Evolutionary conservation across 1,140 invertebrate species (phyloP).

Genomic region (Drosophila bocqueti): DNA sequence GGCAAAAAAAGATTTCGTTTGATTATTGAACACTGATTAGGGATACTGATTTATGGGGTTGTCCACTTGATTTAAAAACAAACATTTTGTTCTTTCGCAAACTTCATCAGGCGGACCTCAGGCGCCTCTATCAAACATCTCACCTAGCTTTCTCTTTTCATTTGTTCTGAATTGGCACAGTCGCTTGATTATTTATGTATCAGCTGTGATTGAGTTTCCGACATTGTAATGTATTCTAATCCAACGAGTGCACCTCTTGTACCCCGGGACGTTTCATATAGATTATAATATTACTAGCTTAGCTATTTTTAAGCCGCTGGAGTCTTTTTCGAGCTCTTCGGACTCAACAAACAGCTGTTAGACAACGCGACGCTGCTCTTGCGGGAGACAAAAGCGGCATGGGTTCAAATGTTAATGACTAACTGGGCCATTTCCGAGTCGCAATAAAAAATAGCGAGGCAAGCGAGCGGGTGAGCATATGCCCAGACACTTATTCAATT

Average conservation of each 20-base stretch:
- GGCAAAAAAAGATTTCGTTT: too few species aligned
- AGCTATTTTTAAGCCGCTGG: constrained; percentile 11
- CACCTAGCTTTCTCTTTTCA: background rate
- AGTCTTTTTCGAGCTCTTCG: background rate
- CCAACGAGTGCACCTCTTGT: background rate
- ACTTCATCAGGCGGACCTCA: background rate
- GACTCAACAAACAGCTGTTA: constrained; percentile 44
- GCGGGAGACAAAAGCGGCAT: constrained; percentile 4
- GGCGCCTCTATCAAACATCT: background rate
- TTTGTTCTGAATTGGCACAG: background rate
- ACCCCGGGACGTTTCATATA: background rate
- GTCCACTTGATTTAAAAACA: background rate
- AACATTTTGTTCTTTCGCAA: background rate
- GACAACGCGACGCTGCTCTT: constrained; percentile 33
- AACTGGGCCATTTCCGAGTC: constrained; percentile 68
- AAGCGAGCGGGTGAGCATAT: constrained; percentile 14
- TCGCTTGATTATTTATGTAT: background rate
- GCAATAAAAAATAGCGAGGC: constrained; percentile 62
- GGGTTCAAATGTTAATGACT: constrained; percentile 73
- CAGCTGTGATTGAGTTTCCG: background rate
- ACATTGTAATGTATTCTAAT: background rate
- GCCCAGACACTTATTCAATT: constrained; percentile 50
- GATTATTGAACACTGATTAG: too few species aligned
- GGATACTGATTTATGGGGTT: too few species aligned
- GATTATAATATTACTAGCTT: background rate